Base-by-base conservation (phyloP, 2,797 vertebrate species). In the Centroberyx gerrardi region DNA sequence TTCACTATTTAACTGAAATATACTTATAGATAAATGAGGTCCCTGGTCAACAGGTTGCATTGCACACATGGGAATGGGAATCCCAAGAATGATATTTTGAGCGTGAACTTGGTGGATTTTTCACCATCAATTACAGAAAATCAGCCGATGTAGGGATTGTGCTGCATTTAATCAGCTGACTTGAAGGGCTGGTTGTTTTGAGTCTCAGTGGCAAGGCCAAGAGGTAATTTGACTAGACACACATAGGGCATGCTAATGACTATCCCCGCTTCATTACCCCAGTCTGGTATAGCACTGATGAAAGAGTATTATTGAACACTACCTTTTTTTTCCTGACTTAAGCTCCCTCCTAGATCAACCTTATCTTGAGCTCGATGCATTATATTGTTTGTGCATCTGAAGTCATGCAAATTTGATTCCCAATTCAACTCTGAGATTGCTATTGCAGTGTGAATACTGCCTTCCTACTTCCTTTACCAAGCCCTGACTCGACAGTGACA, bases 191-290 rank as follows among this genome's bases (percentile, higher is more conserved):
- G 75, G 80, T 88, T 87, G 90, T 89, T 86, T 90, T 81, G 72
- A 86, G 74, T 82, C 31, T 12, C 68, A 83, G 78, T 71, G 55
- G 71, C 80, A 65, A 89, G 80, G 80, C 85, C 80, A 78, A 88
- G 87, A 88, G 87, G 78, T 86, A 87, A 91, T 93, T 91, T 92
- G 84, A 91, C 87, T 80, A 74, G 85, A 83, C 79, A 84, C 82
- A 78, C 85, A 76, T 51, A 74, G 82, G 70, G 85, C 87, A 93
- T 90, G 91, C 83, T 90, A 92, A 93, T 93, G 86, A 87, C 74
- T 70, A 53, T 40, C 68, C 72, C 72, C 0, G 60, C 87, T 90
- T 90, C 80, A 89, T 90, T 87, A 87, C 76, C 52, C 71, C 59
- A 71, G 79, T 60, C 73, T 72, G 81, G 66, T 64, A 74, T 49